These are phyloP conservation scores for Drosophila melanogaster DNA, from an alignment of 1,140 invertebrate species.

Conservation along the genomic window DNA sequence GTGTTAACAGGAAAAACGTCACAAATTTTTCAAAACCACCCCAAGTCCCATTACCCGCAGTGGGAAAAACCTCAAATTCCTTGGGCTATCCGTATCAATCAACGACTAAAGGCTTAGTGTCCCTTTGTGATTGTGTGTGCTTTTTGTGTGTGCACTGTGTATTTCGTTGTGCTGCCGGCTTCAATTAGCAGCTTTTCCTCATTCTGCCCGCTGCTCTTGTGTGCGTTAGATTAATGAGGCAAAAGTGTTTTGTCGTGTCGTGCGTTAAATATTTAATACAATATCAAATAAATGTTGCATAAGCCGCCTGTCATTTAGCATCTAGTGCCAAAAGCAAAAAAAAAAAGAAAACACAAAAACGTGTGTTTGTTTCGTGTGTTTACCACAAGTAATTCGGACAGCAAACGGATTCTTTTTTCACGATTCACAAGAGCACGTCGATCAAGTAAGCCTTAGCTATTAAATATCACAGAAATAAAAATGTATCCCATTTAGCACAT, in stretches of 20 bases:
- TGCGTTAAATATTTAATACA: slow-evolving; percentile 80
- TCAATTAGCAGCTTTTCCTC: slow-evolving; percentile 58
- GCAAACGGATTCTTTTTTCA: slow-evolving; percentile 1
- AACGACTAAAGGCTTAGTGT: slow-evolving; percentile 34
- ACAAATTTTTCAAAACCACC: not conserved
- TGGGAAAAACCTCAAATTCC: slow-evolving; percentile 18
- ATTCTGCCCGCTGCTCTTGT: slow-evolving; percentile 2
- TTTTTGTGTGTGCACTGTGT: not conserved
- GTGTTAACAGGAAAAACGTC: slow-evolving; percentile 3
- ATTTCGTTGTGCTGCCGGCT: slow-evolving; percentile 41
- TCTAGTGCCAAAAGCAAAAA: slow-evolving; percentile 30
- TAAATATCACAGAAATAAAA: slow-evolving; percentile 15
- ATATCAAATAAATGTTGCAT: slow-evolving; percentile 80
- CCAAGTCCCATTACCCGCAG: not conserved
- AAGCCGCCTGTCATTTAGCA: slow-evolving; percentile 62
- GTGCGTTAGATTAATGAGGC: slow-evolving; percentile 70
- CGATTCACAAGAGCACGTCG: slow-evolving; percentile 6
- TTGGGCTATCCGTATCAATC: slow-evolving; percentile 38
- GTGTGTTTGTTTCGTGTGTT: slow-evolving; percentile 17
- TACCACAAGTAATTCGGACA: slow-evolving; percentile 23
- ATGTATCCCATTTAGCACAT: not conserved
- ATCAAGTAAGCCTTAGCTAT: slow-evolving; percentile 30
- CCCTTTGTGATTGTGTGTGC: slow-evolving; percentile 18
- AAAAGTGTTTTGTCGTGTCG: slow-evolving; percentile 82
- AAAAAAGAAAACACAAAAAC: not conserved